phyloP scores from a whole-genome alignment of 2,888 invertebrate species.

The Leptopilina myrica region DNA sequence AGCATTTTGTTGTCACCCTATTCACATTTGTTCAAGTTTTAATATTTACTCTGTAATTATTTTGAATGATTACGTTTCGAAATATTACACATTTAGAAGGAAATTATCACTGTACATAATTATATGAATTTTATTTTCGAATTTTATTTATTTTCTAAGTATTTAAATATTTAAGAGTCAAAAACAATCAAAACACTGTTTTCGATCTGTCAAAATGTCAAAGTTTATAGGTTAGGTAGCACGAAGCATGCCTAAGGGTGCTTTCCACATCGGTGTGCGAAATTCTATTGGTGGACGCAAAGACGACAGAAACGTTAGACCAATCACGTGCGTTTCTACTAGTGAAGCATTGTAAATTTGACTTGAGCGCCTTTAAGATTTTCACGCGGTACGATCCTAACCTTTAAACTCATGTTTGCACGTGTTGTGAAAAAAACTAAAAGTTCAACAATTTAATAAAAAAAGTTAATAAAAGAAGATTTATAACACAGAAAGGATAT shows the following conservation, averaged over 20 bases:
- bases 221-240: background rate
- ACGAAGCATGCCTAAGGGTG: background rate
- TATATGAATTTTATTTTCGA: background rate
- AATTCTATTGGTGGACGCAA: background rate
- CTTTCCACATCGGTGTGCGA: background rate
- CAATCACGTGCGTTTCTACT: background rate
- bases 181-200: background rate
- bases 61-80: background rate
- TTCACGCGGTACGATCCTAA: too few species aligned
- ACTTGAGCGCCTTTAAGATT: too few species aligned
- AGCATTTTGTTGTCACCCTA: constrained; percentile 63
- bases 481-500: too few species aligned
- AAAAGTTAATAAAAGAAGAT: too few species aligned
- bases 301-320: background rate
- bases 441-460: too few species aligned
- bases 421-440: too few species aligned
- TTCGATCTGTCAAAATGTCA: background rate
- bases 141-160: background rate
- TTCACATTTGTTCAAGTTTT: background rate
- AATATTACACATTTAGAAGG: background rate
- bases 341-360: too few species aligned
- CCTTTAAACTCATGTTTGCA: too few species aligned
- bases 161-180: background rate
- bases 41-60: background rate
- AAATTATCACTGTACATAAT: background rate